These are phyloP conservation scores for Trididemnum clinides DNA, from an alignment of 23 tunicate species.

Conservation along the genomic window DNA sequence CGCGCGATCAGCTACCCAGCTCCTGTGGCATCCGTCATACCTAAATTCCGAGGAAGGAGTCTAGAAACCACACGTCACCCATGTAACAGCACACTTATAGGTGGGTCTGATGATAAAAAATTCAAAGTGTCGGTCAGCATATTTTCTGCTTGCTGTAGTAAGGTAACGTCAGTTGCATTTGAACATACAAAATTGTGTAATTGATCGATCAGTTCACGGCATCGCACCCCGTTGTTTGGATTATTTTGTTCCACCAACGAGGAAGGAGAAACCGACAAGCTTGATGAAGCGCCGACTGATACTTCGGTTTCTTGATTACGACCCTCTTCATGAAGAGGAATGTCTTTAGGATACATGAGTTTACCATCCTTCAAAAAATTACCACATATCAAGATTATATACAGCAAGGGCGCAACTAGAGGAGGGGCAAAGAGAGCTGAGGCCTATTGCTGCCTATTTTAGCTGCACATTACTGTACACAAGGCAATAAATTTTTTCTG, in stretches of 20 bases:
- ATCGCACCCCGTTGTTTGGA: not conserved
- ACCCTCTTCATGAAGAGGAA: not conserved
- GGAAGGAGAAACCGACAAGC: no score
- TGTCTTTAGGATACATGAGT: not conserved
- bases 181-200: not conserved
- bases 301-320: not conserved
- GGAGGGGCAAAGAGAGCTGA: not conserved
- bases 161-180: not conserved
- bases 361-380: not conserved
- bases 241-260: not conserved
- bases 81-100: not conserved
- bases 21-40: no score
- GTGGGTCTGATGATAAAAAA: not conserved
- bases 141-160: not conserved
- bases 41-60: no score
- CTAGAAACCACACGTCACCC: no score
- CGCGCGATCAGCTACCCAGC: no score
- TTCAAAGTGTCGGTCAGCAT: not conserved
- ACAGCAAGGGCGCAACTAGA: not conserved
- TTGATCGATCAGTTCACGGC: slow-evolving; percentile 16
- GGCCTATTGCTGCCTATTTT: no score
- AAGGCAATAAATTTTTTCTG: no score
- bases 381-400: not conserved
- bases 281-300: not conserved
- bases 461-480: no score